These are phyloP conservation scores for Drosophila phalerata DNA, from an alignment of 2,888 invertebrate genomes.

Conservation along the genomic window DNA sequence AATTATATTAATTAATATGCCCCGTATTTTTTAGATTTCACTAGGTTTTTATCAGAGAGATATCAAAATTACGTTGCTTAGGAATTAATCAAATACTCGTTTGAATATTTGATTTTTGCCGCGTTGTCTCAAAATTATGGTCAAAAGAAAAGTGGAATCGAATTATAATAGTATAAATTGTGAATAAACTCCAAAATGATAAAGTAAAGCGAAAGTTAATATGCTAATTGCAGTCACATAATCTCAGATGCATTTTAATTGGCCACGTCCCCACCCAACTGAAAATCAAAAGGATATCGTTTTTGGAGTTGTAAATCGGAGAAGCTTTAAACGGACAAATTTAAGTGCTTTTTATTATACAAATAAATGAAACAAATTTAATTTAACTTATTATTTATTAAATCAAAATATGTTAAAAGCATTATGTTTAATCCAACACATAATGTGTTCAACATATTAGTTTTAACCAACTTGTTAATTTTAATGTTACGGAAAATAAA, in stretches of 20 bases:
- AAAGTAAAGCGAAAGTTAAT: not conserved
- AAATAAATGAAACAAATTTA: too few relatives aligned
- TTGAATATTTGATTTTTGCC: not conserved
- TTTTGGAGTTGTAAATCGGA: conserved; percentile 6
- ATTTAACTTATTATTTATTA: too few relatives aligned
- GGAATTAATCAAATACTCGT: not conserved
- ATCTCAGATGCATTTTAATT: conserved; percentile 52
- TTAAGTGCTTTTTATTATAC: too few relatives aligned
- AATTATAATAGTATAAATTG: not conserved
- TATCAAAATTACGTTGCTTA: not conserved
- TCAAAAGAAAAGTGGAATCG: not conserved
- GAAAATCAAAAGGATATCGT: not conserved
- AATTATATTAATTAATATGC: not conserved
- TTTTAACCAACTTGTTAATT: too few relatives aligned
- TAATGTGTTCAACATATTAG: too few relatives aligned
- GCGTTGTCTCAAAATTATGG: not conserved
- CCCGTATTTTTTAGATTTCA: too few relatives aligned
- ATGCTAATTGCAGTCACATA: not conserved
- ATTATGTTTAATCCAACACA: too few relatives aligned
- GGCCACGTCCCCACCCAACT: conserved; percentile 34
- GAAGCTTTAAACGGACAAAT: too few relatives aligned
- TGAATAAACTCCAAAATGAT: not conserved
- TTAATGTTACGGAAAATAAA: too few relatives aligned
- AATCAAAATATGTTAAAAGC: too few relatives aligned
- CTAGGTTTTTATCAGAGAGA: too few relatives aligned